Evolutionary conservation across 2,888 invertebrate genomes (phyloP).

Genomic region (Steinernema carpocapsae): DNA sequence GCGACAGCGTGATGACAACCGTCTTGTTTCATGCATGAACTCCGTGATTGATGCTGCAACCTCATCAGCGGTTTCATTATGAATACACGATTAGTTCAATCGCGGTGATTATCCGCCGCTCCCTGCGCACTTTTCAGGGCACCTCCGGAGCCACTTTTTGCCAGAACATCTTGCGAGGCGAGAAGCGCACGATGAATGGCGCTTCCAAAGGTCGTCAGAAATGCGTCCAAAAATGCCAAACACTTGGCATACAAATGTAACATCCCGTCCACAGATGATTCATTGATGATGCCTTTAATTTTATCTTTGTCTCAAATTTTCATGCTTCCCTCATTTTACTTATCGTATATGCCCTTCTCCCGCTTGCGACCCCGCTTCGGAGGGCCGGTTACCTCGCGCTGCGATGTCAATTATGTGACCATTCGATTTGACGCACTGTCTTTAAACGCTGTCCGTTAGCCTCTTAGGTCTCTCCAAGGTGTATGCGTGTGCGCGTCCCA

Average conservation of each 20-base stretch:
- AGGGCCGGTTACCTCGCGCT: too few species aligned
- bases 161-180: neutral
- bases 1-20: conserved; percentile 25
- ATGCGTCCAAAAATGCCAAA: conserved; percentile 31
- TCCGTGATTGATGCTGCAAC: conserved; percentile 28
- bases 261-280: conserved; percentile 27
- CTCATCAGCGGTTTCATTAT: conserved; percentile 21
- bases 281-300: conserved; percentile 21
- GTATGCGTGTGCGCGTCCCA: conserved; percentile 23
- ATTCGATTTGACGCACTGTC: conserved; percentile 16
- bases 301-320: conserved; percentile 8
- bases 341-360: neutral
- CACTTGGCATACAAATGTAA: conserved; percentile 31
- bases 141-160: neutral
- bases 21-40: conserved; percentile 34
- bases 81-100: conserved; percentile 34
- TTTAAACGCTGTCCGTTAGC: neutral
- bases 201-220: conserved; percentile 2
- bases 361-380: neutral
- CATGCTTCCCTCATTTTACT: neutral
- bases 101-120: conserved; percentile 14
- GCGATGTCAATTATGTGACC: neutral
- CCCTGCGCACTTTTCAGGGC: neutral
- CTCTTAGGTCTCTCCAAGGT: conserved; percentile 15
- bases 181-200: conserved; percentile 14